Evolutionary conservation across 2,113 vertebrate genomes (phyloP).

Genomic region (Piaya cayana): DNA sequence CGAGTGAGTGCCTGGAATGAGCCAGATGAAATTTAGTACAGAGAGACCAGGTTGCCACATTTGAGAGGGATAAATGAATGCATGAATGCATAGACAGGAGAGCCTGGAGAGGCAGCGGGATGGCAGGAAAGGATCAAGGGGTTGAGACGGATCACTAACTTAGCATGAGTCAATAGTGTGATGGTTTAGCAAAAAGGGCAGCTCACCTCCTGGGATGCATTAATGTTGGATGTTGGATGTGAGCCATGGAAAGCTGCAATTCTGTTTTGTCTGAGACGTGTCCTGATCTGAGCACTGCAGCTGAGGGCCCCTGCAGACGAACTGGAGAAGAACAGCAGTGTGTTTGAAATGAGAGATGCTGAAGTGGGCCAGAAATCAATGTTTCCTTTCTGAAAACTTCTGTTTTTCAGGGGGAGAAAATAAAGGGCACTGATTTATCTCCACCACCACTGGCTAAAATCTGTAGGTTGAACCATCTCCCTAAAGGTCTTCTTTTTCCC

Average conservation of each 20-base stretch:
- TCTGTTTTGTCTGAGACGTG: background rate
- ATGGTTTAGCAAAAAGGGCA: constrained; percentile 67
- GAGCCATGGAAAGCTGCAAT: constrained; percentile 31
- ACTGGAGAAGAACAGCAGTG: background rate
- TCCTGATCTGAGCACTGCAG: background rate
- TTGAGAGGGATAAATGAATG: constrained; percentile 49
- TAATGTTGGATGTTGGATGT: constrained; percentile 39
- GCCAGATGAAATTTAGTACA: constrained; percentile 6
- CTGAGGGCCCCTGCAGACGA: background rate
- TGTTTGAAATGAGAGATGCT: background rate
- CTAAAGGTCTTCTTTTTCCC: background rate
- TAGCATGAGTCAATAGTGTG: constrained; percentile 63
- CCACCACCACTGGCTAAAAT: background rate
- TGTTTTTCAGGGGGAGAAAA: background rate
- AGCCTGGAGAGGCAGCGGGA: background rate
- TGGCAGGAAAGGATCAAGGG: constrained; percentile 38
- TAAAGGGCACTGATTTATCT: background rate
- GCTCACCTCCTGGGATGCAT: constrained; percentile 60
- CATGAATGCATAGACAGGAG: constrained; percentile 34
- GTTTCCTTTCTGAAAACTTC: background rate
- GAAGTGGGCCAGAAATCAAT: background rate
- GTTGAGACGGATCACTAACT: constrained; percentile 61
- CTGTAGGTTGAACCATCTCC: fast-evolving
- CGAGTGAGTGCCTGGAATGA: constrained; percentile 28
- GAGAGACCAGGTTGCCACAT: constrained; percentile 19